Evolutionary conservation across 2,888 invertebrate genomes (phyloP), one percentile per base, ranked within the genome.

Genomic region (Rhabditophanes sp.): DNA sequence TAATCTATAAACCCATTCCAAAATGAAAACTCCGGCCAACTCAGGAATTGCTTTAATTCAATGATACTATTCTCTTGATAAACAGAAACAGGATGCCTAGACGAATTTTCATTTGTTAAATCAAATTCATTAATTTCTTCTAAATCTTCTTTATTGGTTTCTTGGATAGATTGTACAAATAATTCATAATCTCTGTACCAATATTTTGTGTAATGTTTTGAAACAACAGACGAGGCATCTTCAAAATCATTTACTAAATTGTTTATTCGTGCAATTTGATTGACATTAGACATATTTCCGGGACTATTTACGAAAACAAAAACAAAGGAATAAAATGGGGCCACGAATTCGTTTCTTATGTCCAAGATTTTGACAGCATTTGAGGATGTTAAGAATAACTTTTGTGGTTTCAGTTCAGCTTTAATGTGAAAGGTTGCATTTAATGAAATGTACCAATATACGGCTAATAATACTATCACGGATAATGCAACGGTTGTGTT

Each of bases 1-100:
- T 42, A 21, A n/a, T 30, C 46, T 29, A 61, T 40, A 38, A 61
- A 61, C 18, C 61, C 61, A 17, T 46, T 48, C 61, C 61, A 61
- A 36, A 56, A 61, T 8, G 48, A 44, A 30, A 60, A 62, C 30
- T 61, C 61, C 4, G 61, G 61, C 61, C 61, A 61, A 21, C 48
- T 45, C 12, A 61, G 41, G 37, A 61, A 61, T 27, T 55, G 47
- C 22, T 41, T 35, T 29, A 61, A 19, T 30, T 61, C 59, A 3
- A 11, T 3, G n/a, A 9, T 25, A 8, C 15, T 16, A 25, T 17
- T 8, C 18, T 25, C 6, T 25, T 8, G 7, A 25, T 17, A 25
- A 17, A 25, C 15, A 25, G 9, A 9, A 17, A 3, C 8, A 2
- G 16, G 8, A 8, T 19, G 15, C 9, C 4, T 8, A 30, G 23